Conservation (phyloP, 2,888 invertebrate genomes). For the Drosophila flavopinicola region DNA sequence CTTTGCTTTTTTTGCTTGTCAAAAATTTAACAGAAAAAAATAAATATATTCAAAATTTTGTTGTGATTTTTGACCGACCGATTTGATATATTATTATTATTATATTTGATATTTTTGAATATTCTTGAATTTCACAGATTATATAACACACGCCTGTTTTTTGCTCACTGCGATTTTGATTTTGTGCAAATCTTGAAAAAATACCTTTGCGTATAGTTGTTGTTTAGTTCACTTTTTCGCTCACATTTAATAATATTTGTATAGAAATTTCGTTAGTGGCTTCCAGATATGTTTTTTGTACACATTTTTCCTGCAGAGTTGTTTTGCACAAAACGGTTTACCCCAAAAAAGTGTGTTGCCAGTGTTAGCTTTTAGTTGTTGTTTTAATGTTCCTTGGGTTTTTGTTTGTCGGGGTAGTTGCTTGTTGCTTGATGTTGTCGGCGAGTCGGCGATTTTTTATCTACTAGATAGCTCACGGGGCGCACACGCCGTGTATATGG, state of each 20-base stretch:
- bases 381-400: slow-evolving; percentile 25
- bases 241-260: slow-evolving; percentile 6
- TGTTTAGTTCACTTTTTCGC: slow-evolving; percentile 11
- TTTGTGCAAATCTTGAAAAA: slow-evolving; percentile 7
- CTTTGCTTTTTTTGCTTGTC: slow-evolving; percentile 7
- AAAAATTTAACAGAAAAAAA: slow-evolving; percentile 32
- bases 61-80: slow-evolving; percentile 24
- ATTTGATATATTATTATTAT: slow-evolving; percentile 16
- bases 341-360: slow-evolving; percentile 28
- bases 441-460: slow-evolving; percentile 75
- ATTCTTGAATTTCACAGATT: slow-evolving; percentile 53
- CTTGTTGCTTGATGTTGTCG: slow-evolving; percentile 57
- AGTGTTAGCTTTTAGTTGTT: slow-evolving; percentile 23
- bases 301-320: slow-evolving; percentile 29
- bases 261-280: slow-evolving; percentile 4
- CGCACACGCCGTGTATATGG: slow-evolving; percentile 73
- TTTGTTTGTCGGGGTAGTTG: slow-evolving; percentile 50
- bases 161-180: slow-evolving; percentile 34
- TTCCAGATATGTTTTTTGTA: slow-evolving; percentile 24
- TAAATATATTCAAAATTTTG: slow-evolving; percentile 1
- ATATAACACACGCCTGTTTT: slow-evolving; percentile 76
- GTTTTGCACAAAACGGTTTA: slow-evolving; percentile 3
- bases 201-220: slow-evolving; percentile 13
- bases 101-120: slow-evolving; percentile 17
- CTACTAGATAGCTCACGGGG: slow-evolving; percentile 77